A percentile compares a stretch with the other conserved stretches of the same genome.
Conservation (phyloP, 2,888 invertebrate genomes). For the Sialis lutaria region DNA sequence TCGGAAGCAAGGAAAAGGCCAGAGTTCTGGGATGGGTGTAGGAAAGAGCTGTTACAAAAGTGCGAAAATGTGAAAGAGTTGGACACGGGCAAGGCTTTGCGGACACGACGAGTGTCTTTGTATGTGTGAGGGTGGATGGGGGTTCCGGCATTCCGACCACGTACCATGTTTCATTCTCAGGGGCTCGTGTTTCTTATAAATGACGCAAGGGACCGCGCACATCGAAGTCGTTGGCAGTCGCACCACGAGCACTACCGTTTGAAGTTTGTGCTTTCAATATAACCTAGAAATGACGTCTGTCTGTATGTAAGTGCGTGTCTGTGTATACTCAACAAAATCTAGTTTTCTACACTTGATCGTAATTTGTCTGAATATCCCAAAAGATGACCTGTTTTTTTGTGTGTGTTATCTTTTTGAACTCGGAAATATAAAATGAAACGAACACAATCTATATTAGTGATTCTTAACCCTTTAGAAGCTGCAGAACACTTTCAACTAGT, state of each 20-base stretch:
- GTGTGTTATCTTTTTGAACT: not conserved
- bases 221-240: not conserved
- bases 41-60: no score
- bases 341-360: not conserved
- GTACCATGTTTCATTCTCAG: conserved; percentile 3
- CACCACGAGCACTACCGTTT: not conserved
- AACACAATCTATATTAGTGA: not conserved
- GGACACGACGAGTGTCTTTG: no score
- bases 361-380: not conserved
- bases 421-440: not conserved
- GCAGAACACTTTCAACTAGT: no score
- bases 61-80: no score
- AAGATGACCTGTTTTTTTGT: not conserved
- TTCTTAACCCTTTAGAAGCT: not conserved
- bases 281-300: conserved; percentile 1
- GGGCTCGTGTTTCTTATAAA: conserved; percentile 2
- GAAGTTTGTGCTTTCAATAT: conserved; percentile 3
- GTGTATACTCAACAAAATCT: not conserved
- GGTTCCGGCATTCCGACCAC: not conserved
- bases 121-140: no score
- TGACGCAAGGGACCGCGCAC: conserved; percentile 1
- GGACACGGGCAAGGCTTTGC: no score
- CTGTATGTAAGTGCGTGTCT: not conserved
- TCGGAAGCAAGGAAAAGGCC: no score
- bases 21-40: no score